These are phyloP conservation scores for Copidosoma aretas DNA, from an alignment of 2,888 invertebrate genomes.

Conservation along the genomic window DNA sequence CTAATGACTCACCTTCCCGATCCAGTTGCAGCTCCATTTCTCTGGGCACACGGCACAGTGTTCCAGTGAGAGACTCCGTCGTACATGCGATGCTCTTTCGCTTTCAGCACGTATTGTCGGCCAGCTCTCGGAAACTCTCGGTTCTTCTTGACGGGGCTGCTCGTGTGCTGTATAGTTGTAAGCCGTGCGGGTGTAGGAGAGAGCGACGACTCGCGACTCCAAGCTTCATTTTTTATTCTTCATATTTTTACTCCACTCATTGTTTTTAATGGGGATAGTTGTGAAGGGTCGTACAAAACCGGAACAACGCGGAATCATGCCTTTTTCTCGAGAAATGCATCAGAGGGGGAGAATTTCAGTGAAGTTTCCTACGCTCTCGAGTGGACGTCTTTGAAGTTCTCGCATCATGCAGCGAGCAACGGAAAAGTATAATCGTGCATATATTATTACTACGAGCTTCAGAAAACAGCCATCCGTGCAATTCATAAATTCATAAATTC, in stretches of 20 bases:
- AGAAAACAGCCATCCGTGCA: too few species aligned
- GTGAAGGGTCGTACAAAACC: neutral
- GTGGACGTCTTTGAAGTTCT: too few species aligned
- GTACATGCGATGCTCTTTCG: neutral
- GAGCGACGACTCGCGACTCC: neutral
- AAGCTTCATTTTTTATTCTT: neutral
- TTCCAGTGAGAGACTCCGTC: conserved; percentile 30
- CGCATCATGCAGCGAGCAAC: too few species aligned
- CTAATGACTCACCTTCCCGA: conserved; percentile 49
- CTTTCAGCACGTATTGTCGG: conserved; percentile 1
- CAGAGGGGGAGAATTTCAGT: too few species aligned
- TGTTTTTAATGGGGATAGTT: neutral
- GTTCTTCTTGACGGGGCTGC: neutral
- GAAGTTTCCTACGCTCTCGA: too few species aligned
- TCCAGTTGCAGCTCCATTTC: neutral
- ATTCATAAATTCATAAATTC: too few species aligned
- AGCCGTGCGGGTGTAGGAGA: too few species aligned
- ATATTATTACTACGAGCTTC: too few species aligned
- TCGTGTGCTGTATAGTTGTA: too few species aligned
- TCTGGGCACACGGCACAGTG: conserved; percentile 32
- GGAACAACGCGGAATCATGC: neutral
- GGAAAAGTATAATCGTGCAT: too few species aligned
- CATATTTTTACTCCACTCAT: neutral
- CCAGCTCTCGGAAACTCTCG: neutral
- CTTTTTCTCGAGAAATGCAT: neutral